Conservation (phyloP, 2,888 invertebrate species). For the Agrypnus murinus region DNA sequence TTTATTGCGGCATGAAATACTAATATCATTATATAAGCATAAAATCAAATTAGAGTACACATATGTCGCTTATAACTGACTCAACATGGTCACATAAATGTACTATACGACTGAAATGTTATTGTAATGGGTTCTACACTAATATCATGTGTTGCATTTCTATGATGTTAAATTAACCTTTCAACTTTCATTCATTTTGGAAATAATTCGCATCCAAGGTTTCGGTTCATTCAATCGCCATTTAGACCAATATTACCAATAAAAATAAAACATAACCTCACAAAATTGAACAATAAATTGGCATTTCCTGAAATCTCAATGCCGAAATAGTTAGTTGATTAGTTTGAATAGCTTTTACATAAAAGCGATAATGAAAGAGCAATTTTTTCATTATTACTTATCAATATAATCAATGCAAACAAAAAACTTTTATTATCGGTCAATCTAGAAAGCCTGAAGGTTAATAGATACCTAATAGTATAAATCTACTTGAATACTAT, state of each 20-base stretch:
- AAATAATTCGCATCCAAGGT: too few relatives aligned
- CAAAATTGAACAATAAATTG: neutral
- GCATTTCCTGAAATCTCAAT: slow-evolving; percentile 15
- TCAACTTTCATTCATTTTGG: slow-evolving; percentile 37
- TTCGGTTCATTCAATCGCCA: too few relatives aligned
- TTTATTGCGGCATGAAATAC: slow-evolving; percentile 45
- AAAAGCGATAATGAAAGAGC: neutral
- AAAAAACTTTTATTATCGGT: slow-evolving; percentile 6
- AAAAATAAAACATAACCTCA: too few relatives aligned
- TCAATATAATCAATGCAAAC: slow-evolving; percentile 17
- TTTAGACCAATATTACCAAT: too few relatives aligned
- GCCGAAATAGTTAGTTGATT: neutral
- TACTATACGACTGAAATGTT: slow-evolving; percentile 39
- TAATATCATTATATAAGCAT: slow-evolving; percentile 50
- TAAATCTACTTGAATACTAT: too few relatives aligned
- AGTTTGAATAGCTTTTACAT: too few relatives aligned
- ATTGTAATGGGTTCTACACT: slow-evolving; percentile 32
- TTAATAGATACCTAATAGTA: neutral
- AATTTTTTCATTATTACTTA: too few relatives aligned
- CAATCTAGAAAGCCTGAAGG: neutral
- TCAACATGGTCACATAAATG: slow-evolving; percentile 47
- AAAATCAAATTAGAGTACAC: slow-evolving; percentile 50
- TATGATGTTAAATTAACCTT: slow-evolving; percentile 42
- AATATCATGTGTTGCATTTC: slow-evolving; percentile 38
- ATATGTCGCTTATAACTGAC: slow-evolving; percentile 48